A percentile compares a stretch with the other conserved stretches of the same genome.
Conservation (phyloP, 2,113 vertebrate genomes). For the Ammodytes marinus region DNA sequence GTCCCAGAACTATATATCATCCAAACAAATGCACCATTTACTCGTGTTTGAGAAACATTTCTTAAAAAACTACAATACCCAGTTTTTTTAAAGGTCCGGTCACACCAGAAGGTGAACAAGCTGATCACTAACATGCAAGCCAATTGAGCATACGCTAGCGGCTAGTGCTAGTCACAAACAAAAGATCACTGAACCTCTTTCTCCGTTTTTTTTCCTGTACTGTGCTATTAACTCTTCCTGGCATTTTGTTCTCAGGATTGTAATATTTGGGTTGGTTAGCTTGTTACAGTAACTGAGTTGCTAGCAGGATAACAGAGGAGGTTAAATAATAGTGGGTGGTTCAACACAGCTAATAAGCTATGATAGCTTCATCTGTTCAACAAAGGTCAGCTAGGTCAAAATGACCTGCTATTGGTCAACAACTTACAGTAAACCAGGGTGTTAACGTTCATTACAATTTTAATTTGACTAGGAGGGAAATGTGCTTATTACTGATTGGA, state of each 20-base stretch:
- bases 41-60: neutral
- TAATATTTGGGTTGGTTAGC: neutral
- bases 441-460: neutral
- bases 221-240: no score
- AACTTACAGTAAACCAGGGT: no score
- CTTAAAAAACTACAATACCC: neutral
- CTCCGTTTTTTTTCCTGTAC: neutral
- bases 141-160: no score
- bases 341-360: neutral
- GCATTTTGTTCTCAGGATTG: neutral
- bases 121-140: neutral
- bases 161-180: no score
- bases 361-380: neutral
- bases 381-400: neutral
- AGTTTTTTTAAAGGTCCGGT: neutral
- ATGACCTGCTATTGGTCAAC: neutral
- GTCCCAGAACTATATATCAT: neutral
- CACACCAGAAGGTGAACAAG: neutral
- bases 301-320: neutral
- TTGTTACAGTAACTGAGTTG: neutral
- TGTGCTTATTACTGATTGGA: neutral
- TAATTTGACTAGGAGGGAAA: neutral
- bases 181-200: no score
- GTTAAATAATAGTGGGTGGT: neutral
- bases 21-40: neutral